These are phyloP conservation scores for Gambelia wislizenii DNA, from an alignment of 2,797 vertebrate species.

Conservation along the genomic window DNA sequence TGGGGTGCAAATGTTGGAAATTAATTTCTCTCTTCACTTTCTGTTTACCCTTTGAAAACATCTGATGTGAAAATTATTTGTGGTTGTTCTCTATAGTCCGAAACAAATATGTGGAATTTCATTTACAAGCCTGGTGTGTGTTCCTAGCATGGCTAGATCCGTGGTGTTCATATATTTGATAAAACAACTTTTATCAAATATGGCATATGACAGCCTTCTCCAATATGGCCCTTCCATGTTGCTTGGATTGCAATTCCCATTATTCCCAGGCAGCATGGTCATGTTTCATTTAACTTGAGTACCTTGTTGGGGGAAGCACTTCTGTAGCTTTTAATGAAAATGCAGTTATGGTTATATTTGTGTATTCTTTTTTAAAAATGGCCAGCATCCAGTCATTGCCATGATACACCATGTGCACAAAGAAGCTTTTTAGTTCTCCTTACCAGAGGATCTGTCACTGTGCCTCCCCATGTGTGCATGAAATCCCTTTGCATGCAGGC, in stretches of 20 bases:
- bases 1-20: background rate
- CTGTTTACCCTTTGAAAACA: background rate
- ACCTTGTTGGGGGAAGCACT: background rate
- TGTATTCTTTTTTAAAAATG: background rate
- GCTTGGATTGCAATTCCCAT: background rate
- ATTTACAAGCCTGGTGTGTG: background rate
- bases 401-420: background rate
- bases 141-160: no score
- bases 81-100: background rate
- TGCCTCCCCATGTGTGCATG: background rate
- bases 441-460: background rate
- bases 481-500: background rate
- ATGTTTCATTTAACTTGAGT: background rate
- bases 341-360: background rate
- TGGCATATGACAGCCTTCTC: background rate
- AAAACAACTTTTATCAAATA: no score
- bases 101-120: background rate
- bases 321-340: background rate
- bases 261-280: background rate
- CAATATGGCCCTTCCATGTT: background rate
- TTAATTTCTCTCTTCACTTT: background rate
- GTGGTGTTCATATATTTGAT: background rate
- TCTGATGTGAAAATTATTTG: background rate
- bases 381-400: background rate
- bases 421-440: background rate